Conservation (phyloP, 2,888 invertebrate genomes). For the Plemyria rubiginata region DNA sequence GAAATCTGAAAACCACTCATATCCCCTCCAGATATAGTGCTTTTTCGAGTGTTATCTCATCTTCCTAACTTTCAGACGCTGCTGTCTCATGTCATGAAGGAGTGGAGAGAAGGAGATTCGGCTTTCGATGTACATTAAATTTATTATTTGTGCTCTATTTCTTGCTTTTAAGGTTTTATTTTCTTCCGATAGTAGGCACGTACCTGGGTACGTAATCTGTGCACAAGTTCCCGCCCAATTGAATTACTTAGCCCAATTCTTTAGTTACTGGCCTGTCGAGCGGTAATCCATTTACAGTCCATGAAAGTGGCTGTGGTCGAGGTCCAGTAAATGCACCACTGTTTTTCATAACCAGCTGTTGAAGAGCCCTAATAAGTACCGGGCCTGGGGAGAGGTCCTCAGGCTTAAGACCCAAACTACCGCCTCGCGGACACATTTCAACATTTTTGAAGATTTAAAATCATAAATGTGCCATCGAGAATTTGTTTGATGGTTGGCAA, state of each 20-base stretch:
- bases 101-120: conserved; percentile 74
- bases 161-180: conserved; percentile 47
- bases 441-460: no score
- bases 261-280: conserved; percentile 52
- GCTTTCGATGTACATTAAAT: conserved; percentile 54
- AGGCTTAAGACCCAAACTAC: no score
- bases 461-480: no score
- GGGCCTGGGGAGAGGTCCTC: no score
- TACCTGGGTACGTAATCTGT: conserved; percentile 45
- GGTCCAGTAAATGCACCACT: conserved; percentile 53
- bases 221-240: conserved; percentile 47
- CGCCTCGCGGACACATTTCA: no score
- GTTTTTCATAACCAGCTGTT: conserved; percentile 52
- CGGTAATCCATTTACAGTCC: conserved; percentile 57
- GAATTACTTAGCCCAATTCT: conserved; percentile 60
- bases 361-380: conserved; percentile 54
- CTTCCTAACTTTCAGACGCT: conserved; percentile 64
- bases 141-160: conserved; percentile 54
- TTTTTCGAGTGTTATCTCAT: conserved; percentile 53
- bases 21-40: conserved; percentile 58
- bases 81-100: conserved; percentile 58
- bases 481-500: no score
- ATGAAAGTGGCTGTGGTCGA: conserved; percentile 57
- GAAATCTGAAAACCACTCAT: conserved; percentile 58
- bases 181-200: conserved; percentile 17